A percentile compares a stretch with the other conserved stretches of the same genome.
These are phyloP conservation scores for Hermetia illucens DNA, from an alignment of 1,140 invertebrate species.

Conservation along the genomic window DNA sequence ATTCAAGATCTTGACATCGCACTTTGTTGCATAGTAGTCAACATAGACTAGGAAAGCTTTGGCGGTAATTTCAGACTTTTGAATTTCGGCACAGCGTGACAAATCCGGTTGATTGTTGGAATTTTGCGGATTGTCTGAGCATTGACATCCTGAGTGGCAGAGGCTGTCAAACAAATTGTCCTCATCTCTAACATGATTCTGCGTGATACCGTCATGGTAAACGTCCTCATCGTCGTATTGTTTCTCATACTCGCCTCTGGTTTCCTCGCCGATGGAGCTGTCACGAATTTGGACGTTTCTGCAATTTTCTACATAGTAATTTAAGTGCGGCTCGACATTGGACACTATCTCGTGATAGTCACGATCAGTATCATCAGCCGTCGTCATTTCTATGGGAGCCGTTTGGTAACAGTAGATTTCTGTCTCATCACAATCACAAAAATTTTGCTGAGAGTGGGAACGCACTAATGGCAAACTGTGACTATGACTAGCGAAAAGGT, in stretches of 20 bases:
- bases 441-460: not conserved
- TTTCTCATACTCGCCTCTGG: too few species aligned
- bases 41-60: not conserved
- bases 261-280: too few species aligned
- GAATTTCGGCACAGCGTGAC: not conserved
- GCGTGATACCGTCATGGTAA: not conserved
- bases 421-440: not conserved
- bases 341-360: not conserved
- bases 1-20: too few species aligned
- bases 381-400: too few species aligned
- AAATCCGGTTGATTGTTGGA: too few species aligned
- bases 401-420: not conserved
- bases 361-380: not conserved
- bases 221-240: not conserved
- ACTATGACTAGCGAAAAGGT: too few species aligned
- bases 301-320: not conserved
- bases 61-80: not conserved
- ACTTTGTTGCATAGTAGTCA: not conserved
- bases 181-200: not conserved
- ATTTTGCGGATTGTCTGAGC: not conserved
- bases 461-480: not conserved
- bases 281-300: too few species aligned
- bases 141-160: not conserved
- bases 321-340: not conserved
- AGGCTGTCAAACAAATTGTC: not conserved